These are phyloP conservation scores for Pycnonotus jocosus DNA, from an alignment of 2,113 vertebrate species.

Conservation along the genomic window DNA sequence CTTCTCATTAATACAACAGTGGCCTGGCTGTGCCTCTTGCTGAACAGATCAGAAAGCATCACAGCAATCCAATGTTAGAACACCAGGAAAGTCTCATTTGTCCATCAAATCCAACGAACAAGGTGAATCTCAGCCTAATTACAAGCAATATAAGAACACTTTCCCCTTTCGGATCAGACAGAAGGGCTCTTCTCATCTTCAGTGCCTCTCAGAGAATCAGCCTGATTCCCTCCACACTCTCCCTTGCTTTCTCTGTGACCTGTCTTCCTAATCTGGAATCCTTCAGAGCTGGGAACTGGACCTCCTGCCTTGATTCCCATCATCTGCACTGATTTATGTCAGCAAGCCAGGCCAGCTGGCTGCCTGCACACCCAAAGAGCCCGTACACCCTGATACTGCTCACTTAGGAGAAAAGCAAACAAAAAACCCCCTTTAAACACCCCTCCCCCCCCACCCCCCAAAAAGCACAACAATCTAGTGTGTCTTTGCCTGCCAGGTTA, in stretches of 20 bases:
- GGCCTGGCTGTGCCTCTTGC: not conserved
- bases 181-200: not conserved
- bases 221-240: not conserved
- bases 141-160: not conserved
- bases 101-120: not conserved
- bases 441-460: fast-evolving
- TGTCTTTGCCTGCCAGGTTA: not conserved
- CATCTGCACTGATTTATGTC: not conserved
- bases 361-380: not conserved
- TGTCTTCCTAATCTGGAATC: not conserved
- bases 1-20: not conserved
- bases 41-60: not conserved
- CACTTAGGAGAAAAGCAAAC: not conserved
- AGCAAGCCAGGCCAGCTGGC: slow-evolving; percentile 4
- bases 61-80: not conserved
- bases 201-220: not conserved
- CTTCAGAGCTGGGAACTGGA: slow-evolving; percentile 3
- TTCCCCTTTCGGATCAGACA: not conserved
- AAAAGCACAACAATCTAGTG: not conserved
- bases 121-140: not conserved
- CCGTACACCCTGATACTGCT: not conserved
- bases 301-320: slow-evolving; percentile 44
- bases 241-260: not conserved
- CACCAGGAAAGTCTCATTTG: not conserved
- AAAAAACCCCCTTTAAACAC: not conserved